Percentiles rank a stretch among this genome's conserved stretches.
Conservation (phyloP, 92 coral and sea anemone genomes). For the Diadumene lineata region DNA sequence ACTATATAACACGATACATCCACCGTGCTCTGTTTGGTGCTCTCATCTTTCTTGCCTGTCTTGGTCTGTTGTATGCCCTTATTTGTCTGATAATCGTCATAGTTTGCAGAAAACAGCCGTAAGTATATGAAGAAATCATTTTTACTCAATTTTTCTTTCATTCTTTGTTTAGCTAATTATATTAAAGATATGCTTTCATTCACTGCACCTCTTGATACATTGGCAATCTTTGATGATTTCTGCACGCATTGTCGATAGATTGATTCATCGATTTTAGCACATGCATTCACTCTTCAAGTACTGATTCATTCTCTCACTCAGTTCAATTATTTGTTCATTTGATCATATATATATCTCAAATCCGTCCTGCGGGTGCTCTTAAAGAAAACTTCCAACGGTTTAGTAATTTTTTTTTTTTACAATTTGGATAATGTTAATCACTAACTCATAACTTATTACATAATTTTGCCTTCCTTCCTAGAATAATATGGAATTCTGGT, state of each 20-base stretch:
- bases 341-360: too few species aligned
- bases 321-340: neutral
- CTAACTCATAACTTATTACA: too few species aligned
- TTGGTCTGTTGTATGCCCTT: slow-evolving; percentile 79
- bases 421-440: too few species aligned
- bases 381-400: too few species aligned
- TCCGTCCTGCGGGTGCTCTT: too few species aligned
- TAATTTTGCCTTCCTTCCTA: too few species aligned
- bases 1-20: slow-evolving; percentile 53
- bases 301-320: neutral
- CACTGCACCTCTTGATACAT: too few species aligned
- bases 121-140: neutral
- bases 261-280: neutral
- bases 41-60: slow-evolving; percentile 55
- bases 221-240: too few species aligned
- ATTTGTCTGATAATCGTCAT: slow-evolving; percentile 58
- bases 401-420: too few species aligned
- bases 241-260: neutral
- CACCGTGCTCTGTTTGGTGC: slow-evolving; percentile 55
- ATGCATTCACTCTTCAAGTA: neutral
- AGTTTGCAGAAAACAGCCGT: slow-evolving; percentile 53
- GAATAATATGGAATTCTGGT: slow-evolving; percentile 74
- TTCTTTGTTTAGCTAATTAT: neutral
- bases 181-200: neutral
- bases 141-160: neutral